These are phyloP conservation scores for Xanthostigma xanthostigma DNA, from an alignment of 2,888 invertebrate genomes.

Conservation along the genomic window DNA sequence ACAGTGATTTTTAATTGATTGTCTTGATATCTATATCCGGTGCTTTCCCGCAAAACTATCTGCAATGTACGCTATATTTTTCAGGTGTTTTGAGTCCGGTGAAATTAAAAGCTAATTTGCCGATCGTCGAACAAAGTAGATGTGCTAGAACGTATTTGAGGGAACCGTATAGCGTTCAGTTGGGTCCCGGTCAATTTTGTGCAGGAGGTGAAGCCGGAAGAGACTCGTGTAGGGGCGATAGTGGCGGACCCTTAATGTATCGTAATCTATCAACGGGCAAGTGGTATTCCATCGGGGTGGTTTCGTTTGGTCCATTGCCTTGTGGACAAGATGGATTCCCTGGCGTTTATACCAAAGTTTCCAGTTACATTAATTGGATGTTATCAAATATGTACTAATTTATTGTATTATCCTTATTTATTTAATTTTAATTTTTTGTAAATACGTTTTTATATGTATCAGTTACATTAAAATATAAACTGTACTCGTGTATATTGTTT, in stretches of 20 bases:
- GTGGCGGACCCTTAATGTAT: constrained; percentile 9
- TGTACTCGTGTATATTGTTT: too few relatives aligned
- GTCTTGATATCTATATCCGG: background rate
- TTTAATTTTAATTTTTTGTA: too few relatives aligned
- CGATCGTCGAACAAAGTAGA: too few relatives aligned
- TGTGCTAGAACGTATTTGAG: too few relatives aligned
- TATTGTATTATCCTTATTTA: too few relatives aligned
- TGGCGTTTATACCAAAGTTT: constrained; percentile 46
- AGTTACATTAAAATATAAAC: too few relatives aligned
- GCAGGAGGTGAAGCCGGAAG: constrained; percentile 20
- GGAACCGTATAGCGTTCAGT: too few relatives aligned
- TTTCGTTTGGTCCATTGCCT: constrained; percentile 41
- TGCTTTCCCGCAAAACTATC: background rate
- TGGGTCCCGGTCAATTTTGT: constrained; percentile 17
- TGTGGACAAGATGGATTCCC: constrained; percentile 38
- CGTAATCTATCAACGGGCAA: constrained; percentile 13
- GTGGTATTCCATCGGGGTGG: constrained; percentile 40
- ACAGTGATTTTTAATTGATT: background rate
- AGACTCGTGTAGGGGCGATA: constrained; percentile 9
- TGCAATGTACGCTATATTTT: background rate
- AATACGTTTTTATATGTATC: too few relatives aligned
- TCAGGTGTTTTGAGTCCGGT: too few relatives aligned
- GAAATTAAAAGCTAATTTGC: too few relatives aligned
- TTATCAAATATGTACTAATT: constrained; percentile 7
- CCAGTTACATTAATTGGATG: constrained; percentile 43